Evolutionary conservation across 2,797 vertebrate species (phyloP).

Genomic region (Telmatherina bonti): DNA sequence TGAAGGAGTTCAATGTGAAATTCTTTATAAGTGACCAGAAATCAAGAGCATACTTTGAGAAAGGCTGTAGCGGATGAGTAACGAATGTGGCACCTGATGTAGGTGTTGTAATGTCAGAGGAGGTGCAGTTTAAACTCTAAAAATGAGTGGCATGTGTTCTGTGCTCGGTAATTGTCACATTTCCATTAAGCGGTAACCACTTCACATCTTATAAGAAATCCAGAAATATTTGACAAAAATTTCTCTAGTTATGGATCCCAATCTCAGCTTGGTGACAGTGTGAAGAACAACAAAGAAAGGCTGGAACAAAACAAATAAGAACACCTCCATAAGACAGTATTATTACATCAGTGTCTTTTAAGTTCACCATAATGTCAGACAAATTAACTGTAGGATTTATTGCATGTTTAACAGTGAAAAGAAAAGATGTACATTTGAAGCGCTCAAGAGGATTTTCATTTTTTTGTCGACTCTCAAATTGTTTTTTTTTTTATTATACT

Average conservation of each 20-base stretch:
- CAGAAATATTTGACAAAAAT: not conserved
- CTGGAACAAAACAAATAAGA: slow-evolving; percentile 11
- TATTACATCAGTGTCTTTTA: slow-evolving; percentile 3
- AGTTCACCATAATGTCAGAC: not conserved
- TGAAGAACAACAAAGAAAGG: not conserved
- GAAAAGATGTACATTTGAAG: slow-evolving; percentile 5
- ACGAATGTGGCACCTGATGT: not conserved
- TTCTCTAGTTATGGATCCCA: not conserved
- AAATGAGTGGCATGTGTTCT: not conserved
- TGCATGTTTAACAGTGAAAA: not conserved
- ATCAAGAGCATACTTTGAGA: slow-evolving; percentile 11
- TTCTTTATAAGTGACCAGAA: slow-evolving; percentile 1
- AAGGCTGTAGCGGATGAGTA: not conserved
- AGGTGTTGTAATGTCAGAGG: not conserved
- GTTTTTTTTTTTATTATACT: no score
- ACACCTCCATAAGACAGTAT: slow-evolving; percentile 6
- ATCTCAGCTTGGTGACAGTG: slow-evolving; percentile 22
- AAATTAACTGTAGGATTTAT: not conserved
- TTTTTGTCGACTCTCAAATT: slow-evolving; percentile 2
- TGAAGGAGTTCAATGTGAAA: slow-evolving; percentile 19
- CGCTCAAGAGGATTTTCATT: not conserved
- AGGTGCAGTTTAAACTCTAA: not conserved
- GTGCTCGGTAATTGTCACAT: not conserved
- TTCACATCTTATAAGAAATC: slow-evolving; percentile 6
- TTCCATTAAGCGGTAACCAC: not conserved